phyloP scores from a whole-genome alignment of 2,113 vertebrate genomes.

The western clawed frog (Xenopus tropicalis) region DNA sequence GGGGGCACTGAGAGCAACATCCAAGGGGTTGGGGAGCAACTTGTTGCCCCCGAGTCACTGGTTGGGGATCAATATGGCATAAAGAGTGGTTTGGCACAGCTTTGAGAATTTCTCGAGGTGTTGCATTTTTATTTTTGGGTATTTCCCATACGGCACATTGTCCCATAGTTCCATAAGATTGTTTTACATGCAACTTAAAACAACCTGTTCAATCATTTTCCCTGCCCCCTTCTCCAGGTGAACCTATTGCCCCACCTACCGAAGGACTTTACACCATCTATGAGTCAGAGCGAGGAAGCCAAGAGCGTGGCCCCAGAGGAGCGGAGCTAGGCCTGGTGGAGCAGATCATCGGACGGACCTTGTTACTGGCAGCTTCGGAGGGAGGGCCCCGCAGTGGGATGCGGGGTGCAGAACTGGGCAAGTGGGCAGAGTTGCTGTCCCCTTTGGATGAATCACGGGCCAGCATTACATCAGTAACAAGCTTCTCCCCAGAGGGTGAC shows the following conservation, averaged over 20 bases:
- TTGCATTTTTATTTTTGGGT: too few species aligned
- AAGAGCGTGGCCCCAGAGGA: constrained; percentile 49
- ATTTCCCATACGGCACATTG: too few species aligned
- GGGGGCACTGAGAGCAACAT: too few species aligned
- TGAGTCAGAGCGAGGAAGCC: constrained; percentile 23
- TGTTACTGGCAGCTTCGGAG: constrained; percentile 70
- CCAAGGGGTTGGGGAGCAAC: too few species aligned
- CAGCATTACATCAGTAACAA: constrained; percentile 85
- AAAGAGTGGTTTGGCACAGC: too few species aligned
- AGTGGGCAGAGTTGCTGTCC: constrained; percentile 80
- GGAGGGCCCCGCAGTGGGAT: constrained; percentile 53
- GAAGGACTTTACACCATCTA: constrained; percentile 42
- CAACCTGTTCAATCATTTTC: constrained; percentile 8
- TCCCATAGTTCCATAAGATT: too few species aligned
- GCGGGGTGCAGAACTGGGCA: constrained; percentile 78
- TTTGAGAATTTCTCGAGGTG: too few species aligned
- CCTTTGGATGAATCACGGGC: constrained; percentile 81
- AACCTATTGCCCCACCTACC: constrained; percentile 26
- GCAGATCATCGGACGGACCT: constrained; percentile 82
- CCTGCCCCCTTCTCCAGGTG: constrained; percentile 45
- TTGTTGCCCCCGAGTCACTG: too few species aligned
- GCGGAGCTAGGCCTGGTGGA: constrained; percentile 64
- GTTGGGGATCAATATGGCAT: too few species aligned
- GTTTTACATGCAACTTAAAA: too few species aligned
- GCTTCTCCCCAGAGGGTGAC: constrained; percentile 81